A percentile compares a stretch with the other conserved stretches of the same genome.
Conservation (phyloP, 2,888 invertebrate genomes). For the Tenthredo scrophulariae region DNA sequence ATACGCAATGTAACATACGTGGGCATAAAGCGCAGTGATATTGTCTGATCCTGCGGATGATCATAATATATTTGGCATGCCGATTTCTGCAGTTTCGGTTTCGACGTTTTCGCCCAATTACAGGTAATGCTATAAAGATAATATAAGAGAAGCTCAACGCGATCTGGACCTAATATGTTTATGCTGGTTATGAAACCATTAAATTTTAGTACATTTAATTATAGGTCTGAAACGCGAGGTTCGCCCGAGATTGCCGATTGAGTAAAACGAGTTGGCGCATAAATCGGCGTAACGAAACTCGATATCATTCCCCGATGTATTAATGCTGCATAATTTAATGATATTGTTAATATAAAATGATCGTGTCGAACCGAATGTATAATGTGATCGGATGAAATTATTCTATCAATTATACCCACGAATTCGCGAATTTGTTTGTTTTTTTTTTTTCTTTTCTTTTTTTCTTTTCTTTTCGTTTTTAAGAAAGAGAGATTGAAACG, state of each 20-base stretch:
- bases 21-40: background rate
- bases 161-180: slow-evolving; percentile 32
- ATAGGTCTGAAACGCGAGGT: slow-evolving; percentile 58
- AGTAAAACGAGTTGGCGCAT: background rate
- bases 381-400: background rate
- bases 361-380: background rate
- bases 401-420: background rate
- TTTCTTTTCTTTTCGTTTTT: no score
- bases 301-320: background rate
- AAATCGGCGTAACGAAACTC: slow-evolving; percentile 38
- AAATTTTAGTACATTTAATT: slow-evolving; percentile 73
- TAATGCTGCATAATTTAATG: slow-evolving; percentile 33
- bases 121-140: background rate
- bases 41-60: background rate
- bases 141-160: background rate
- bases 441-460: no score
- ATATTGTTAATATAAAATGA: background rate
- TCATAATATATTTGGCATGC: background rate
- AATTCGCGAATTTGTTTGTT: background rate
- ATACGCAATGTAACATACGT: no score
- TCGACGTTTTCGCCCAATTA: background rate
- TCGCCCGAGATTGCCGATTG: background rate
- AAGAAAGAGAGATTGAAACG: background rate
- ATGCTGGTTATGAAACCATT: slow-evolving; percentile 59
- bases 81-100: background rate